phyloP scores from a whole-genome alignment of 2,888 invertebrate genomes.

The Bembecia ichneumoniformis region DNA sequence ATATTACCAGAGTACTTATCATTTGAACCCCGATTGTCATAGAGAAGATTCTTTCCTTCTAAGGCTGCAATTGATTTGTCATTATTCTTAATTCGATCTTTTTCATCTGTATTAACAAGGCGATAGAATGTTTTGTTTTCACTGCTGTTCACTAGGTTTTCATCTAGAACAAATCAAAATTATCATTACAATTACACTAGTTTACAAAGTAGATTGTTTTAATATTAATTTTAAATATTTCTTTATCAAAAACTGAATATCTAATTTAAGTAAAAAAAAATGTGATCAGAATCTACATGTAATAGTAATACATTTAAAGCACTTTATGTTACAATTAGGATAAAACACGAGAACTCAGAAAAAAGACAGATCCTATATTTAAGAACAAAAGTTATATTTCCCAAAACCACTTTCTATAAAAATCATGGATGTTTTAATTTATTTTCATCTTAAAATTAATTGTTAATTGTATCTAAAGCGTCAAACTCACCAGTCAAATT shows the following conservation, averaged over 20 bases:
- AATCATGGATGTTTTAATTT: too few species aligned
- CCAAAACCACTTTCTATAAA: too few species aligned
- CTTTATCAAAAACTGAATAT: background rate
- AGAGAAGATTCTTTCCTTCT: constrained; percentile 50
- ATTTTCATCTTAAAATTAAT: too few species aligned
- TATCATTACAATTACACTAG: background rate
- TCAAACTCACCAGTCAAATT: constrained; percentile 55
- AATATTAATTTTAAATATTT: background rate
- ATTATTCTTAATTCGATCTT: constrained; percentile 53
- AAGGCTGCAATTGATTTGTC: constrained; percentile 58
- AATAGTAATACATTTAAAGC: too few species aligned
- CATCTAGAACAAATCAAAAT: constrained; percentile 33
- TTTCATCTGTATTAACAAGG: constrained; percentile 41
- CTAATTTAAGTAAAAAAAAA: too few species aligned
- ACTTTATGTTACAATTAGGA: too few species aligned
- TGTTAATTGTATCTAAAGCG: background rate
- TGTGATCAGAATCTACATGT: too few species aligned
- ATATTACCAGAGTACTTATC: constrained; percentile 37
- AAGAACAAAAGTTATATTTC: too few species aligned
- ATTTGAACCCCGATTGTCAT: constrained; percentile 32
- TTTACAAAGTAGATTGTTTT: background rate
- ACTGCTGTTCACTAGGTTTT: constrained; percentile 24
- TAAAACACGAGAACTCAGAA: too few species aligned
- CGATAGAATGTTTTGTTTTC: constrained; percentile 40
- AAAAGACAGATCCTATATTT: too few species aligned